Percentiles rank a stretch among this genome's conserved stretches.
Evolutionary conservation across 1,140 invertebrate genomes (phyloP).

Genomic region (Idris sp.): DNA sequence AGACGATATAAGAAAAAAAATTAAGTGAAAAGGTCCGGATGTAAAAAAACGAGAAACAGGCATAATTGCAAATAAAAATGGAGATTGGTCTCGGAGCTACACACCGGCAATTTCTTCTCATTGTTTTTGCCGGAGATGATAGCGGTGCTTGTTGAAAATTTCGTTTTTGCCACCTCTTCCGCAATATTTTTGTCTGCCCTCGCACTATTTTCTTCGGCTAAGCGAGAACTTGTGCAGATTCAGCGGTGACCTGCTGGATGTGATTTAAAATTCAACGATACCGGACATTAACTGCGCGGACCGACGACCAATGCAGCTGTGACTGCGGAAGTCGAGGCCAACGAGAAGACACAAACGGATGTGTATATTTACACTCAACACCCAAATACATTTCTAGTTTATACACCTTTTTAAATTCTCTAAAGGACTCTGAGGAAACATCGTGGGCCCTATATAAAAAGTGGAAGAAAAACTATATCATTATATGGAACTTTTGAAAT

Average conservation of each 20-base stretch:
- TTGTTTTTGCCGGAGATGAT: constrained; percentile 55
- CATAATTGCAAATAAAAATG: constrained; percentile 60
- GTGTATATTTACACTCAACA: constrained; percentile 42
- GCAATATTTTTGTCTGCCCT: constrained; percentile 48
- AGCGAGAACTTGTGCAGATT: constrained; percentile 38
- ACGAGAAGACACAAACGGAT: constrained; percentile 40
- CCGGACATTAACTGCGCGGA: constrained; percentile 64
- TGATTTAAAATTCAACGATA: constrained; percentile 72
- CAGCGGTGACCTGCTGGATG: constrained; percentile 37
- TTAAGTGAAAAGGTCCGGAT: constrained; percentile 4
- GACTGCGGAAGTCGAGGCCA: constrained; percentile 50
- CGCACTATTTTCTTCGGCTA: constrained; percentile 40
- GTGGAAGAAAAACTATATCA: too few relatives aligned
- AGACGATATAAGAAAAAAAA: constrained; percentile 9
- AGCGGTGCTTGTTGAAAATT: constrained; percentile 63
- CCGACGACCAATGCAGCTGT: constrained; percentile 60
- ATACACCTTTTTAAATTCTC: constrained; percentile 34
- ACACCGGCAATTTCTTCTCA: constrained; percentile 55
- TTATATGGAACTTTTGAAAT: constrained; percentile 18
- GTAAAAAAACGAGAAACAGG: constrained; percentile 22
- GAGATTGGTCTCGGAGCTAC: constrained; percentile 48
- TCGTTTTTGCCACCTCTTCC: constrained; percentile 60
- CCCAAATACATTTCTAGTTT: constrained; percentile 32
- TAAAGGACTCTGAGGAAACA: constrained; percentile 31
- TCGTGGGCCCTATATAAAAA: too few relatives aligned